These are phyloP conservation scores for Climacteris rufus DNA, from an alignment of 2,113 vertebrate genomes.

Conservation along the genomic window DNA sequence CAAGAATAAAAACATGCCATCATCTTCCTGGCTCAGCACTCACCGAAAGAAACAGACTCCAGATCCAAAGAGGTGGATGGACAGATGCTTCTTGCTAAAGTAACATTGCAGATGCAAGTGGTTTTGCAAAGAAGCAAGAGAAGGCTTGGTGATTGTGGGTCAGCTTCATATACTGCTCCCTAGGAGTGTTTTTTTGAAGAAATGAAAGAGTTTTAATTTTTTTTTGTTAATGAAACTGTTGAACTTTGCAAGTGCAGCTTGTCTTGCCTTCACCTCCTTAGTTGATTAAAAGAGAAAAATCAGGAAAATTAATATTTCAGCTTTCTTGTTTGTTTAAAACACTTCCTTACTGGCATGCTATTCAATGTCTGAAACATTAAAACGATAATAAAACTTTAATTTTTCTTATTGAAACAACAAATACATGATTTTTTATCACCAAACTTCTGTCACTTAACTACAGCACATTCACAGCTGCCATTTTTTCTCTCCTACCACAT, in stretches of 20 bases:
- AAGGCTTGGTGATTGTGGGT: not conserved
- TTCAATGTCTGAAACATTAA: not conserved
- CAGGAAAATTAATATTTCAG: not conserved
- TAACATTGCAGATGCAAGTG: not conserved
- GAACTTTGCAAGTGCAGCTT: not conserved
- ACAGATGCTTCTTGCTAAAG: not conserved
- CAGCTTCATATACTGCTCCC: not conserved
- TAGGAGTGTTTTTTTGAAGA: not conserved
- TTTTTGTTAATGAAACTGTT: not conserved
- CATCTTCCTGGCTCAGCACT: not conserved
- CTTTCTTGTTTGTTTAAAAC: not conserved
- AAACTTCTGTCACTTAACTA: not conserved
- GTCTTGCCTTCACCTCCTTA: not conserved
- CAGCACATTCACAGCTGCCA: not conserved
- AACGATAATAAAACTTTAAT: not conserved
- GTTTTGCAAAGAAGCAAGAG: not conserved
- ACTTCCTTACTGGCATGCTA: not conserved
- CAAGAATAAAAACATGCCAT: not conserved
- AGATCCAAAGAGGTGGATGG: not conserved
- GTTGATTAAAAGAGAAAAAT: not conserved
- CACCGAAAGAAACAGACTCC: not conserved
- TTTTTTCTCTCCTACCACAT: not conserved
- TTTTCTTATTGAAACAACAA: not conserved
- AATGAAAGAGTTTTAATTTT: not conserved
- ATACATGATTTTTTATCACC: not conserved